Evolutionary conservation across 2,113 vertebrate genomes (phyloP).

Genomic region (Phrynosoma blainvillii): DNA sequence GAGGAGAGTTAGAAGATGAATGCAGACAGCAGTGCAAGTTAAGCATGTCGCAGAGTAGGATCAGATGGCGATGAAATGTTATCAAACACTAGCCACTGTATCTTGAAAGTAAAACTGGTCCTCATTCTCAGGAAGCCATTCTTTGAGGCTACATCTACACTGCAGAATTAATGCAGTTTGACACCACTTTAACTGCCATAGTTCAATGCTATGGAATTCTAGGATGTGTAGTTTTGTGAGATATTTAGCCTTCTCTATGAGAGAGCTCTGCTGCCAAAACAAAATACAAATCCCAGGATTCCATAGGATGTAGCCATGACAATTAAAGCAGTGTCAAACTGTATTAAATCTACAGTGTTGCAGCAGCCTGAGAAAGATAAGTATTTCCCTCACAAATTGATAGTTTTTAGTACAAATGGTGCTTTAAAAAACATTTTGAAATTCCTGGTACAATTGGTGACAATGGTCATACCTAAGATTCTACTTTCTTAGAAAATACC

Average conservation of each 20-base stretch:
- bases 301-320: too few species aligned
- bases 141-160: slow-evolving; percentile 35
- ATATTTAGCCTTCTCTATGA: too few species aligned
- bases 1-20: too few species aligned
- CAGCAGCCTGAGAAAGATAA: too few species aligned
- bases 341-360: too few species aligned
- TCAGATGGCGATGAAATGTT: slow-evolving; percentile 37
- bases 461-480: slow-evolving; percentile 28
- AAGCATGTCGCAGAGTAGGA: slow-evolving; percentile 60
- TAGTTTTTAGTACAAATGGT: slow-evolving; percentile 53
- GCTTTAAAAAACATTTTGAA: slow-evolving; percentile 48
- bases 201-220: too few species aligned
- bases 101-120: slow-evolving; percentile 47
- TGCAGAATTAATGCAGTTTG: too few species aligned
- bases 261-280: too few species aligned
- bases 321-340: too few species aligned
- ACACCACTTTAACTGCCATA: too few species aligned
- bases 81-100: slow-evolving; percentile 17
- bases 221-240: too few species aligned
- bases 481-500: slow-evolving; percentile 39
- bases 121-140: slow-evolving; percentile 57
- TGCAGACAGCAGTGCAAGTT: slow-evolving; percentile 38
- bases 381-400: not conserved
- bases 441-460: slow-evolving; percentile 41
- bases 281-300: too few species aligned